Conservation (phyloP, 2,113 vertebrate species). For the Gambusia affinis region DNA sequence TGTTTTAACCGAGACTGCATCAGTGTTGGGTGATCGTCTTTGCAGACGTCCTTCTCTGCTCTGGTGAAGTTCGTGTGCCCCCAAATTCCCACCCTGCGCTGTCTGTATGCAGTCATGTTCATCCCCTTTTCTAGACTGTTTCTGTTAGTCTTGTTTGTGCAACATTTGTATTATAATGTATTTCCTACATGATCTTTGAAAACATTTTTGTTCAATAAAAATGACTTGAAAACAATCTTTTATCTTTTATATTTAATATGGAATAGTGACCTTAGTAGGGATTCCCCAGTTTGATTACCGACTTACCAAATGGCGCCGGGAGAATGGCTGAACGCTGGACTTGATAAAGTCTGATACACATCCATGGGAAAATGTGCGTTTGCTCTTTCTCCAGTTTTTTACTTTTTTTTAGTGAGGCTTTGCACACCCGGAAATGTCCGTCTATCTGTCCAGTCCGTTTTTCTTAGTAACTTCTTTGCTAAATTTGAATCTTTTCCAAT, state of each 20-base stretch:
- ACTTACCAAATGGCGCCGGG: too few species aligned
- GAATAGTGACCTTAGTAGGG: too few species aligned
- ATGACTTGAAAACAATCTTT: slow-evolving; percentile 33
- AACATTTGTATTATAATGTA: slow-evolving; percentile 70
- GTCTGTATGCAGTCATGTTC: slow-evolving; percentile 26
- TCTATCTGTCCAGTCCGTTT: too few species aligned
- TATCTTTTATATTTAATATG: background rate
- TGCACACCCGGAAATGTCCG: too few species aligned
- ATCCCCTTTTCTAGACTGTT: slow-evolving; percentile 49
- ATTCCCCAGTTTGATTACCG: too few species aligned
- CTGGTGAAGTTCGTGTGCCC: slow-evolving; percentile 12
- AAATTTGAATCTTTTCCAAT: too few species aligned
- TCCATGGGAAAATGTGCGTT: too few species aligned
- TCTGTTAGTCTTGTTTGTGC: slow-evolving; percentile 63
- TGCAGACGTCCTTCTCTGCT: slow-evolving; percentile 16
- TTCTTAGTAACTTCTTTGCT: too few species aligned
- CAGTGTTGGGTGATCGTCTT: background rate
- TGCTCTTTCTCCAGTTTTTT: too few species aligned
- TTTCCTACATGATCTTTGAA: slow-evolving; percentile 75
- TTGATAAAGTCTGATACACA: too few species aligned
- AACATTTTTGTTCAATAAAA: slow-evolving; percentile 76
- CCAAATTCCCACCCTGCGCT: fast-evolving
- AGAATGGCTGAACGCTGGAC: too few species aligned
- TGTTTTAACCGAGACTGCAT: slow-evolving; percentile 18
- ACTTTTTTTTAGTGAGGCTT: too few species aligned